phyloP scores from a whole-genome alignment of 1,140 invertebrate genomes.

The Cepaea nemoralis region DNA sequence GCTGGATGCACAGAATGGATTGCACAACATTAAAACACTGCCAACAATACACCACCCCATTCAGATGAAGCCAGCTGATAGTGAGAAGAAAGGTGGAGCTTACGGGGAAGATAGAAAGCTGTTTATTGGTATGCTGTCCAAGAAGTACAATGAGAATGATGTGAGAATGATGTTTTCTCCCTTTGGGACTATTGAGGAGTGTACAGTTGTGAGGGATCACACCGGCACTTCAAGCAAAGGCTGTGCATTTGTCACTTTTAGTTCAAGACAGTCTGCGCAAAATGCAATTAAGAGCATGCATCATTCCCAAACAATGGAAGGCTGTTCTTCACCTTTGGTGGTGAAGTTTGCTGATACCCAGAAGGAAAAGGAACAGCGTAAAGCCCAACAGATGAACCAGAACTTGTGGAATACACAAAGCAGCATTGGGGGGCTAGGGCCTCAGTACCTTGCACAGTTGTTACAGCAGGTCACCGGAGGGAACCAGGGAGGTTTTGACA shows the following conservation, averaged over 20 bases:
- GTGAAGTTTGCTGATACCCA: conserved; percentile 99
- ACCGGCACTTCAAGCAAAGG: conserved; percentile 74
- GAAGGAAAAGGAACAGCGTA: conserved; percentile 97
- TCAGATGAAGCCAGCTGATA: conserved; percentile 99
- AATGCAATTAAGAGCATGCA: conserved; percentile 97
- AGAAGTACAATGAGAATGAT: conserved; percentile 95
- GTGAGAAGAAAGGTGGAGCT: conserved; percentile 93
- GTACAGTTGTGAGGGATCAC: conserved; percentile 93
- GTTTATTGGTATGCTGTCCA: conserved; percentile 98
- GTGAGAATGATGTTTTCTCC: conserved; percentile 91
- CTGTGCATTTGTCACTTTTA: conserved; percentile 98
- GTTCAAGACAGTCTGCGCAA: conserved; percentile 94
- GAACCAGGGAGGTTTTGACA: conserved; percentile 41
- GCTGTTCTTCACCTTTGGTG: conserved; percentile 93
- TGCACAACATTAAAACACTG: conserved; percentile 98
- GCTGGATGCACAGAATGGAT: conserved; percentile 96
- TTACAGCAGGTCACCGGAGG: conserved; percentile 43
- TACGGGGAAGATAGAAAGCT: conserved; percentile 86
- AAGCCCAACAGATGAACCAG: conserved; percentile 82
- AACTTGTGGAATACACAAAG: conserved; percentile 77
- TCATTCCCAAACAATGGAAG: conserved; percentile 98
- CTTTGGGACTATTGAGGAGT: conserved; percentile 98
- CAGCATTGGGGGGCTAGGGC: conserved; percentile 64
- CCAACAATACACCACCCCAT: conserved; percentile 99
- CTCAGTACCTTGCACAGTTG: conserved; percentile 73